Evolutionary conservation across 2,113 vertebrate species (phyloP).

Genomic region (Xenotilapia leptura): DNA sequence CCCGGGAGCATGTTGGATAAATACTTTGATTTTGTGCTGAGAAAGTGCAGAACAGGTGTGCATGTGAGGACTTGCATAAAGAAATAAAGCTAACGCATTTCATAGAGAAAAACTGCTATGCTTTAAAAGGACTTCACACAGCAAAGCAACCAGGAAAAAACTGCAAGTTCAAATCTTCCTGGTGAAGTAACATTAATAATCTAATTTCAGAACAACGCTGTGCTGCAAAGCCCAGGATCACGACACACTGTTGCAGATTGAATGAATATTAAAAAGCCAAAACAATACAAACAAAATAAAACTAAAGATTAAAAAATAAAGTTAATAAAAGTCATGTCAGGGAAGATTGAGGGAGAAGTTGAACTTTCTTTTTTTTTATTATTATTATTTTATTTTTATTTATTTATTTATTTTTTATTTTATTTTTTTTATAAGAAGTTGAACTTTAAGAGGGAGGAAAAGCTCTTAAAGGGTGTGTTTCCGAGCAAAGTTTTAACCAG

Average conservation of each 20-base stretch:
- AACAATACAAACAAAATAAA: not conserved
- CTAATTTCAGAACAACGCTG: not conserved
- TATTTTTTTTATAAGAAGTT: not conserved
- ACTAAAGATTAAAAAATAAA: not conserved
- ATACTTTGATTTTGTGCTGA: not conserved
- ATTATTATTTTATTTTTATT: too few relatives aligned
- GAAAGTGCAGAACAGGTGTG: not conserved
- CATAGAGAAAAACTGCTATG: not conserved
- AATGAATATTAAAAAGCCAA: not conserved
- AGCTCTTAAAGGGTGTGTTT: not conserved
- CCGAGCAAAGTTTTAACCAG: accelerated
- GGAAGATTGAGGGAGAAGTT: not conserved
- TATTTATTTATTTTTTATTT: too few relatives aligned
- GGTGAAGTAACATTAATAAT: not conserved
- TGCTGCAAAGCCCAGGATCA: accelerated
- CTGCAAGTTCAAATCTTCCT: accelerated
- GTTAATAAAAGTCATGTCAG: not conserved
- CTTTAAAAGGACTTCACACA: not conserved
- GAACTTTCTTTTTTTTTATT: accelerated
- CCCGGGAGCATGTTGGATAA: accelerated
- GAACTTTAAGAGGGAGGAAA: accelerated
- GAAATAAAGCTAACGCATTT: not conserved
- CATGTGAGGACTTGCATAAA: not conserved
- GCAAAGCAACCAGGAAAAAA: not conserved
- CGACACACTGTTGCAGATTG: accelerated